A percentile compares a stretch with the other conserved stretches of the same genome.
Evolutionary conservation across 2,797 vertebrate species (phyloP).

Genomic region (Leptoclinus maculatus): DNA sequence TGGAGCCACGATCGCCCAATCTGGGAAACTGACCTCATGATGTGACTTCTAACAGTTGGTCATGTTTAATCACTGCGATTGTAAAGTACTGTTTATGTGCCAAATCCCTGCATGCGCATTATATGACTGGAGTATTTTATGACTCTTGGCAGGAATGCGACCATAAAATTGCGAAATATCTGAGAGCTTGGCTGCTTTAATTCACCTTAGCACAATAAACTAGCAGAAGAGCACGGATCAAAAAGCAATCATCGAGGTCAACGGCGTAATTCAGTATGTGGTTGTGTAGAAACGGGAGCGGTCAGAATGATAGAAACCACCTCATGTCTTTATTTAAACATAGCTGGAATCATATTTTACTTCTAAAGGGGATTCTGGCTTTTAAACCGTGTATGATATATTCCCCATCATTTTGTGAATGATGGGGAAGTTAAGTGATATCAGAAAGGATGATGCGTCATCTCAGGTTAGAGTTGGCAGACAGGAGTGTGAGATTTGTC

Average conservation of each 20-base stretch:
- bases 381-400: background rate
- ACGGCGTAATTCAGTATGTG: background rate
- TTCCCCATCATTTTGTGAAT: too few species aligned
- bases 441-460: background rate
- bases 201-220: conserved; percentile 35
- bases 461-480: background rate
- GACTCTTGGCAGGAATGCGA: conserved; percentile 38
- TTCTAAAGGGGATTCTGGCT: background rate
- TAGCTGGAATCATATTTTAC: background rate
- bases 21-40: background rate
- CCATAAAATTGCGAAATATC: conserved; percentile 39
- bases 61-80: conserved; percentile 30
- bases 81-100: conserved; percentile 40
- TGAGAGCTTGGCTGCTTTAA: conserved; percentile 40
- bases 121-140: conserved; percentile 41
- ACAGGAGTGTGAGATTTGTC: background rate
- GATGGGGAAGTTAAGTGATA: too few species aligned
- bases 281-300: background rate
- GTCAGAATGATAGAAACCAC: background rate
- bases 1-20: conserved; percentile 18
- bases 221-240: background rate
- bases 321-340: background rate
- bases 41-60: conserved; percentile 23
- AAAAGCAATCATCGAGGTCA: conserved; percentile 10
- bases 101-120: conserved; percentile 12